A percentile compares a stretch with the other conserved stretches of the same genome.
phyloP scores from a whole-genome alignment of 2,113 vertebrate species.

The Hydropotes inermis region DNA sequence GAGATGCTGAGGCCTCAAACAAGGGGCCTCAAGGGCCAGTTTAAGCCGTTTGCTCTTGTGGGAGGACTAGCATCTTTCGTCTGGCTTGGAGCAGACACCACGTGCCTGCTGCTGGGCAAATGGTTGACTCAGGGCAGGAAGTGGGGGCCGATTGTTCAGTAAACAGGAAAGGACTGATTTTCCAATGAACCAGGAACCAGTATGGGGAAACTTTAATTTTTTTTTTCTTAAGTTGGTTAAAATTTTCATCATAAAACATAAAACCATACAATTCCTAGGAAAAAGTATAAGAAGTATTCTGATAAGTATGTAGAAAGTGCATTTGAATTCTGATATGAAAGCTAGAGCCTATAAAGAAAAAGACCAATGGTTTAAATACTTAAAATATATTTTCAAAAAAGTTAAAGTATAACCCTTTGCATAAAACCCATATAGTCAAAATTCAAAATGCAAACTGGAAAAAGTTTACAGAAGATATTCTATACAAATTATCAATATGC shows the following conservation, averaged over 20 bases:
- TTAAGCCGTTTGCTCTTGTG: not conserved
- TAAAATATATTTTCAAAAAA: not conserved
- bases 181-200: not conserved
- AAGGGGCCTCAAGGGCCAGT: not conserved
- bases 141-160: not conserved
- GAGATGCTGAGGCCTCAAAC: not conserved
- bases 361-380: not conserved
- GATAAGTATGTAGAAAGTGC: not conserved
- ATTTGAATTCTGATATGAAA: not conserved
- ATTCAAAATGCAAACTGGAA: not conserved
- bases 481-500: not conserved
- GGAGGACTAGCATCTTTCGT: not conserved
- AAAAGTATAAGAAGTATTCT: not conserved
- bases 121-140: not conserved
- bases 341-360: not conserved
- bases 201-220: not conserved
- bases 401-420: not conserved
- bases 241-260: not conserved
- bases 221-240: not conserved
- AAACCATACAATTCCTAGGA: not conserved
- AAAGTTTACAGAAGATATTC: not conserved
- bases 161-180: not conserved
- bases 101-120: not conserved
- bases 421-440: not conserved
- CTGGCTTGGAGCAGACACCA: accelerated